Evolutionary conservation across 2,888 invertebrate genomes (phyloP), one percentile per base, ranked within the genome.

Genomic region (Volucella zonaria): DNA sequence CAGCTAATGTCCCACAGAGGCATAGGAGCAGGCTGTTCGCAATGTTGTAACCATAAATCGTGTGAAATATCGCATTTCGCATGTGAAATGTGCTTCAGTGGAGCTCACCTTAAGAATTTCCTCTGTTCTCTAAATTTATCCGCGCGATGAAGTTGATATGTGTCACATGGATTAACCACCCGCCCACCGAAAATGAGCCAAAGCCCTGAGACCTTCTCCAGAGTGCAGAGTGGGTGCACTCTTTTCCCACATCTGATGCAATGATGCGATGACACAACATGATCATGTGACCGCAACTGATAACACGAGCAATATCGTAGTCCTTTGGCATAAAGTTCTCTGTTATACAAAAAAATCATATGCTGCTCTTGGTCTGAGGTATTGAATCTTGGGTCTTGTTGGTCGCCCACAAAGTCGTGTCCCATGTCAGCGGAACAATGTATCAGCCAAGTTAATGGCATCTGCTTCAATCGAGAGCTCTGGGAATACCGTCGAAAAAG

Each of bases 1-100:
- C 54, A 71, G 40, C 61, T 43, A 54, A 51, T 68, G 75, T 78
- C 75, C 76, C 68, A 82, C 87, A 79, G 76, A 77, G 82, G 79
- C 79, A 75, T 87, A 86, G 82, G 82, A 86, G 86, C 87, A 75
- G 82, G 87, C 87, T 89, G 89, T 89, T 89, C 87, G 88, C 89
- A 88, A 82, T 87, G 87, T 88, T 89, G 88, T 89, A 88, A 89
- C 90, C 91, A 91, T 91, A 91, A 91, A 91, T 91, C 91, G 91
- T 91, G 92, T 91, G 91, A 91, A 91, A 91, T 91, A 91, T 91
- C 91, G 89, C 91, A 91, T 91, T 91, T 90, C 91, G 89, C 89
- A 81, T 85, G 76, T 56, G 75, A 52, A 83, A 56, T 51, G 61
- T 71, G 6, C 67, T 56, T 70, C n/a, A 45, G 2, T 12, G 59